Base-by-base conservation (phyloP, 2,113 vertebrate genomes). In the Vidua chalybeata region DNA sequence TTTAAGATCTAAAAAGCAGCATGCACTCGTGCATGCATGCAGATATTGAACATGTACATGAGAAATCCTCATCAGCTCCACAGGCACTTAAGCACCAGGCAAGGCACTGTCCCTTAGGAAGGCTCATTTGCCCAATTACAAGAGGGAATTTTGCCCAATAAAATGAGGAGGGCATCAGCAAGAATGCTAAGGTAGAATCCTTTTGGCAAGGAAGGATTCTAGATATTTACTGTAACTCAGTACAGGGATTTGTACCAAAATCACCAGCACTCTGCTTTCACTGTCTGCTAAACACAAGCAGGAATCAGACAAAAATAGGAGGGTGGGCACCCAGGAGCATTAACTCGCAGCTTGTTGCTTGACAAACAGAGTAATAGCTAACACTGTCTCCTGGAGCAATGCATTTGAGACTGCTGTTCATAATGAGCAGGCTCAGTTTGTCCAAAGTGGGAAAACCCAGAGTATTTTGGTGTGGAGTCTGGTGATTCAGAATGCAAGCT, bases 1-100 rank as follows among this genome's bases (percentile, higher is more conserved):
- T 79, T 81, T 71, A 43, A 75, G 19, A 68, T 54, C 23, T 62
- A 39, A 91, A 64, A 75, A 43, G 5, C 48, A 37, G 12, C 3
- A 54, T 2, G 14, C 24, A 51, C 18, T 64, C 0, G 0, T 39
- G n/a, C 54, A 51, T 0, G 0, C 35, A n/a, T 0, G 1, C 41
- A 48, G 17, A 35, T 71, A 89, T 7, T 33, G 45, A 82, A 87
- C 41, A 9, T 8, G 23, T 31, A 51, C 37, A 58, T 0, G 5
- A 85, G 35, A 84, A 83, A 16, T 41, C 15, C 8, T 54, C 78
- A 35, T 41, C 72, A 79, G 71, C 59, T 80, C 41, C 84, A 62
- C 12, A 49, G 84, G 27, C 19, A 20, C 33, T 80, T 67, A 88
- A 64, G 43, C 48, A 86, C 13, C 55, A 67, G 48, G 63, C 6